Percentiles rank a stretch among this genome's conserved stretches.
phyloP scores from a whole-genome alignment of 2,113 vertebrate genomes.

The Apus apus region DNA sequence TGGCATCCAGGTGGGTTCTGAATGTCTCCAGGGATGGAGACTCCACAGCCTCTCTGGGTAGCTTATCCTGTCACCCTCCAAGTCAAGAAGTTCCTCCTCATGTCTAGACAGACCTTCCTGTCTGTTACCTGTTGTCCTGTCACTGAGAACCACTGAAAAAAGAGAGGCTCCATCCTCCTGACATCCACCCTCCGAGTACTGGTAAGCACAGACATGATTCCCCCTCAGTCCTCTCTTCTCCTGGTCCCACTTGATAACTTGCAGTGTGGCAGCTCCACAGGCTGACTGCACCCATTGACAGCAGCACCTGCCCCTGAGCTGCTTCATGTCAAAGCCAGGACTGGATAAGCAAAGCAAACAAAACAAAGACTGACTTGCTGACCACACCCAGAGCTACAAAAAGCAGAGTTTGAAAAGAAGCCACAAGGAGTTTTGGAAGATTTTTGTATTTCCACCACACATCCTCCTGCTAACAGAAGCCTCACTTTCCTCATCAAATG shows the following conservation, averaged over 20 bases:
- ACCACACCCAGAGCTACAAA: neutral
- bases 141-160: too few relatives aligned
- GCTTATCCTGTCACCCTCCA: too few relatives aligned
- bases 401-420: neutral
- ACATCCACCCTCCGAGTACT: too few relatives aligned
- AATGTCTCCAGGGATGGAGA: too few relatives aligned
- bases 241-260: neutral
- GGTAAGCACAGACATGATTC: too few relatives aligned
- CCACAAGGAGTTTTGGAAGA: neutral
- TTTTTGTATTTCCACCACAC: neutral
- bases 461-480: neutral
- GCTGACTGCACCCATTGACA: neutral
- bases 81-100: too few relatives aligned
- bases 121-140: too few relatives aligned
- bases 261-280: neutral
- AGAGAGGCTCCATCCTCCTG: too few relatives aligned
- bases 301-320: neutral
- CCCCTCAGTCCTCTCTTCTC: neutral
- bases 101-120: too few relatives aligned
- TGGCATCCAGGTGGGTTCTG: too few relatives aligned
- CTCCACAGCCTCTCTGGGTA: too few relatives aligned
- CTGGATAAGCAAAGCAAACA: neutral
- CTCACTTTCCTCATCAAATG: accelerated
- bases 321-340: neutral
- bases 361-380: neutral